Base-by-base conservation (phyloP, 2,113 vertebrate genomes). In the Alethe castanea region DNA sequence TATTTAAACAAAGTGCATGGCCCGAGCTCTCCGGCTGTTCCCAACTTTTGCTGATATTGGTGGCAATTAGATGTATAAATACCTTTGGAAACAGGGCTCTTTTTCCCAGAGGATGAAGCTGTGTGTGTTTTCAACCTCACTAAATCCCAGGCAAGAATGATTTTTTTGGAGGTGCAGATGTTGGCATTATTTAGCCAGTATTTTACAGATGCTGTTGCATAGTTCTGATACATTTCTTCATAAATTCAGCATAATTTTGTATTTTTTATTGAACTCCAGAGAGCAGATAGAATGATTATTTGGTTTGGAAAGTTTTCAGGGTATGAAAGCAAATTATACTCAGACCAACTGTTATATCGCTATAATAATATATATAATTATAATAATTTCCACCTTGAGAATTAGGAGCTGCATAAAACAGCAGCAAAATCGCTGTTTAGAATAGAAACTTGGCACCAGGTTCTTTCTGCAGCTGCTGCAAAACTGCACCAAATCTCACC, bases 311-410 rank as follows among this genome's bases (percentile, higher is more conserved):
- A 77, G 42, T 60, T 86, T 95, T 92, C 79, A 80, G 38, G 31
- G 29, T 47, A 50, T 35, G 71, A 93, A 92, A 86, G 50, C 66
- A 92, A 91, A 92, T 69, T 48, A 93, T 62, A 88, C 82, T 53
- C 76, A 88, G 50, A 72, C 25, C 54, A 80, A 70, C 59, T 69
- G 54, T 33, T 62, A 76, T 77, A 92, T 78, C 42, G 6, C 59
- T 88, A 13, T 22, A 81, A 84, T 84, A 89, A 78, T 73, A 82
- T 62, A 48, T 74, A 85, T 88, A 67, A 83, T 85, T 70, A 64
- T 66, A 91, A 86, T 69, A 67, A 87, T 73, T 91, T 90, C 84
- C 70, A 90, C 81, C 78, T 80, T 82, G 56, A 72, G 71, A 94
- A 78, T 86, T 66, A 93, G 56, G 71, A 92, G 54, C 57, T 77